Base-by-base conservation (phyloP, 2,797 vertebrate species). In the Hybognathus amarus region DNA sequence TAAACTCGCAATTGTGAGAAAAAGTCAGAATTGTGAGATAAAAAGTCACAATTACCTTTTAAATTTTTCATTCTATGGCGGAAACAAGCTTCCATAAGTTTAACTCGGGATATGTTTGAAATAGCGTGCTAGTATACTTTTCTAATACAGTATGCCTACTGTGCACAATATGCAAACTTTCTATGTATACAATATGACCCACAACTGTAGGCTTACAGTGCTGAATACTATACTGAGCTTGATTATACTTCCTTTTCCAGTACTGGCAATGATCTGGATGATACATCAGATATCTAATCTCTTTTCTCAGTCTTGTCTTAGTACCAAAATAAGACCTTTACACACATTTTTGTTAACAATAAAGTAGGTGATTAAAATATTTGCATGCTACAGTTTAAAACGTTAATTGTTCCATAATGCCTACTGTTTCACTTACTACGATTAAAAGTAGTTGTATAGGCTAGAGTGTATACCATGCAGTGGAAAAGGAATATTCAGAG, bases 31-130 rank as follows among this genome's bases (percentile, higher is more conserved):
- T n/a, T n/a, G n/a, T n/a, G n/a, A n/a, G n/a, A n/a, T n/a, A n/a
- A n/a, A n/a, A n/a, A n/a, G n/a, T n/a, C n/a, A n/a, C n/a, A n/a
- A n/a, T n/a, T n/a, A n/a, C n/a, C n/a, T n/a, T n/a, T n/a, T n/a
- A n/a, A n/a, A n/a, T n/a, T n/a, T n/a, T n/a, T n/a, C n/a, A n/a
- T n/a, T n/a, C n/a, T n/a, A n/a, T n/a, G n/a, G n/a, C n/a, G n/a
- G n/a, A n/a, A n/a, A n/a, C n/a, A n/a, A n/a, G n/a, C n/a, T n/a
- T n/a, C n/a, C n/a, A n/a, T n/a, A n/a, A n/a, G 40, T 27, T 47
- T 42, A 42, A 77, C n/a, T 45, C 13, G 9, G 38, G 38, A 45
- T 42, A 30, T 77, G 54, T 77, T 42, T 77, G 75, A 77, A 77
- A 45, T 24, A 5, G 30, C 50, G 11, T 42, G 38, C 54, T 63